Evolutionary conservation across 2,797 vertebrate species (phyloP).

Genomic region (Amazona finschi): DNA sequence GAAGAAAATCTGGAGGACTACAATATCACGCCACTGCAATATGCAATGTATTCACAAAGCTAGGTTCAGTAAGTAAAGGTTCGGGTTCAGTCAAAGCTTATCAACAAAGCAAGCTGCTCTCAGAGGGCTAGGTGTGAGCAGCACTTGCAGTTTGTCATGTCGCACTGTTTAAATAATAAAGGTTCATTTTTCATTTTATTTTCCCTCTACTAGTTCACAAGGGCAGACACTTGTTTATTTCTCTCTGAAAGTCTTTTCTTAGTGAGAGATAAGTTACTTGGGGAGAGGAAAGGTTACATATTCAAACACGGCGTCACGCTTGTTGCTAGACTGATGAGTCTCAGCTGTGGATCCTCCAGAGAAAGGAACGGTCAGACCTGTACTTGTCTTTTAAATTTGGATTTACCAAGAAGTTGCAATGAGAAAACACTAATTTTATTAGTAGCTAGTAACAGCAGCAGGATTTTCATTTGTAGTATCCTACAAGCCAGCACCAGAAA

Average conservation of each 20-base stretch:
- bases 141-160: constrained; percentile 16
- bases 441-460: not conserved
- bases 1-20: not conserved
- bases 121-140: not conserved
- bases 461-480: not conserved
- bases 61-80: not conserved
- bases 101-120: constrained; percentile 39
- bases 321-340: constrained; percentile 6
- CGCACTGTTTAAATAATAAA: constrained; percentile 45
- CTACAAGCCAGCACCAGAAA: not conserved
- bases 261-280: constrained; percentile 31
- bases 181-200: constrained; percentile 43
- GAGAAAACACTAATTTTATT: not conserved
- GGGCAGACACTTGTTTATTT: constrained; percentile 43
- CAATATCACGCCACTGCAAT: not conserved
- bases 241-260: constrained; percentile 15
- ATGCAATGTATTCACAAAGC: not conserved
- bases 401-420: not conserved
- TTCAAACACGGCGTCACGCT: constrained; percentile 27
- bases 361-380: not conserved
- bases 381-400: not conserved
- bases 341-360: not conserved
- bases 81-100: not conserved
- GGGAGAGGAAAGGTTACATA: constrained; percentile 26
- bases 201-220: constrained; percentile 36